Evolutionary conservation across 2,888 invertebrate species (phyloP).

Genomic region (Caenorhabditis becei): DNA sequence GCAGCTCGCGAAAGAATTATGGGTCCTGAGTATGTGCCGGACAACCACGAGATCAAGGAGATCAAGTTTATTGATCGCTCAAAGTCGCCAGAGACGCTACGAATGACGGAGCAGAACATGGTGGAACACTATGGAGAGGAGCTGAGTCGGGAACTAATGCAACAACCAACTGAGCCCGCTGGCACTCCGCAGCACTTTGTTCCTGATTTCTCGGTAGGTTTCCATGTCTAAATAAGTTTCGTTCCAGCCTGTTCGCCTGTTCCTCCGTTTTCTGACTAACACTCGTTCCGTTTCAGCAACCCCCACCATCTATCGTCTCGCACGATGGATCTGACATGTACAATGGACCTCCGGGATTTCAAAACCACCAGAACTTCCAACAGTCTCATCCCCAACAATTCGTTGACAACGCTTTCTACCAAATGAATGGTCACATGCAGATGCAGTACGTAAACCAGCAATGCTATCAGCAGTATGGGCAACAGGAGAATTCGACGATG

Average conservation of each 20-base stretch:
- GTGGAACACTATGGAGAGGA: conserved; percentile 55
- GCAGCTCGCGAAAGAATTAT: conserved; percentile 63
- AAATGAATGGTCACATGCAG: conserved; percentile 17
- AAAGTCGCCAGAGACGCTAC: conserved; percentile 57
- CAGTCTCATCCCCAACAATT: conserved; percentile 14
- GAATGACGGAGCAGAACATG: conserved; percentile 46
- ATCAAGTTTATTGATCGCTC: conserved; percentile 56
- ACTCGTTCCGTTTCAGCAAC: conserved; percentile 35
- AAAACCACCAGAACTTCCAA: conserved; percentile 19
- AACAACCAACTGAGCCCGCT: conserved; percentile 14
- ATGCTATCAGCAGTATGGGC: conserved; percentile 11
- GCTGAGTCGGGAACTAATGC: conserved; percentile 49
- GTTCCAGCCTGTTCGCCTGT: neutral
- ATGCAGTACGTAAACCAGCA: conserved; percentile 13
- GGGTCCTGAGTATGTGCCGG: conserved; percentile 67
- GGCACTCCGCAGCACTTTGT: neutral
- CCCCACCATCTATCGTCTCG: conserved; percentile 19
- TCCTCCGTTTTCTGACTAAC: neutral
- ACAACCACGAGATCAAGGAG: conserved; percentile 50
- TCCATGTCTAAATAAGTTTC: neutral
- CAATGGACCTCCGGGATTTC: conserved; percentile 43
- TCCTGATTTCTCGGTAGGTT: conserved; percentile 49
- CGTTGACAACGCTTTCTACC: conserved; percentile 12
- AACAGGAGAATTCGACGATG: conserved; percentile 18
- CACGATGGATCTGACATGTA: conserved; percentile 5